A percentile compares a stretch with the other conserved stretches of the same genome.
Conservation (phyloP, 2,888 invertebrate genomes). For the Andrena marginata region DNA sequence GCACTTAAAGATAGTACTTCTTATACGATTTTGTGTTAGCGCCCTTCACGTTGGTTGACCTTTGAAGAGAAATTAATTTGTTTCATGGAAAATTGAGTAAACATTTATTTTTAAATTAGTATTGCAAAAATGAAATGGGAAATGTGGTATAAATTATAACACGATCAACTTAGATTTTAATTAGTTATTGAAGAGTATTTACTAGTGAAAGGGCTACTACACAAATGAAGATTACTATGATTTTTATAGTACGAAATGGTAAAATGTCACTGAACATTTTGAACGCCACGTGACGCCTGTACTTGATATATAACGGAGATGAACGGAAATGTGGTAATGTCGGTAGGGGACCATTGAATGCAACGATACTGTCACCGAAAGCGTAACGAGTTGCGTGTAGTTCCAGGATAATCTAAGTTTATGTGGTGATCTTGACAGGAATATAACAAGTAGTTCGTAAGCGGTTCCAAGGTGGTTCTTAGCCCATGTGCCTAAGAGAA, state of each 20-base stretch:
- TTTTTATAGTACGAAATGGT: neutral
- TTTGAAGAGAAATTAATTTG: no score
- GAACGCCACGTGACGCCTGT: neutral
- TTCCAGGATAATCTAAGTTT: slow-evolving; percentile 68
- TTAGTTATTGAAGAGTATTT: no score
- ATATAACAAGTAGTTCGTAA: slow-evolving; percentile 70
- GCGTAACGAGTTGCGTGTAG: slow-evolving; percentile 53
- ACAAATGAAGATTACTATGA: no score
- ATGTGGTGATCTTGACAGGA: slow-evolving; percentile 69
- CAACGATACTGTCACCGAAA: slow-evolving; percentile 47
- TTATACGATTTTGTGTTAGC: no score
- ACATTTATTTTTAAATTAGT: no score
- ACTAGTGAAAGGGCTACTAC: no score
- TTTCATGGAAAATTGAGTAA: no score
- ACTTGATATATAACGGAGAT: neutral
- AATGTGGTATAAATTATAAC: no score
- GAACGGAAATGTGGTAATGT: slow-evolving; percentile 10
- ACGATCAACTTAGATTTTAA: no score
- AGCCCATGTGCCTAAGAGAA: slow-evolving; percentile 55
- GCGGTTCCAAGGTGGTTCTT: slow-evolving; percentile 58
- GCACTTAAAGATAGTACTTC: no score
- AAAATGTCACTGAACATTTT: neutral
- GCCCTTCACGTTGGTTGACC: no score
- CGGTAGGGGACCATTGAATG: slow-evolving; percentile 21
- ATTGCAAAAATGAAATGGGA: no score